Percentiles rank a stretch among this genome's conserved stretches.
phyloP scores from a whole-genome alignment of 2,113 vertebrate species.

The Nerophis lumbriciformis region DNA sequence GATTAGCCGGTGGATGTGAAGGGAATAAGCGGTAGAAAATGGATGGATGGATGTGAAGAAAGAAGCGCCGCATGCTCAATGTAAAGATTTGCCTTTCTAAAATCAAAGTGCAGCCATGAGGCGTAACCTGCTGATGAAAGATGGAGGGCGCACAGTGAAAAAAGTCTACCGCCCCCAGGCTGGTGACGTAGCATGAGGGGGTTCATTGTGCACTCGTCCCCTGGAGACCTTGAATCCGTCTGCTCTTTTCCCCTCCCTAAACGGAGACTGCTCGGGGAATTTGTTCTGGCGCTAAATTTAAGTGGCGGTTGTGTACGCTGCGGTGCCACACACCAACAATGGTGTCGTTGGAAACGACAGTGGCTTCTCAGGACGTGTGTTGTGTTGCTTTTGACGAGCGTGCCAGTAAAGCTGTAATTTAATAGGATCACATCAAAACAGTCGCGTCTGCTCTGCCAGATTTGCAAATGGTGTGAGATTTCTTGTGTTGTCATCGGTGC shows the following conservation, averaged over 20 bases:
- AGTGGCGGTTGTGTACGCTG: background rate
- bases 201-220: background rate
- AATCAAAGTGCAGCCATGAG: background rate
- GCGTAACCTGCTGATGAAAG: conserved; percentile 4
- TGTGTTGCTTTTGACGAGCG: conserved; percentile 1
- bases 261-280: background rate
- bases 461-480: conserved; percentile 48
- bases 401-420: conserved; percentile 16
- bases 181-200: background rate
- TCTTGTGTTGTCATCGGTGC: conserved; percentile 41
- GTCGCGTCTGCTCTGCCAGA: conserved; percentile 38
- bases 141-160: background rate
- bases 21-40: no score
- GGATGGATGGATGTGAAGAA: background rate
- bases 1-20: background rate
- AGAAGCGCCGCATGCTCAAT: background rate
- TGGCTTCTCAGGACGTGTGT: background rate
- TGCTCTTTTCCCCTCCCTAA: background rate
- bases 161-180: background rate
- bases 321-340: background rate
- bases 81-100: background rate
- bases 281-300: no score
- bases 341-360: background rate
- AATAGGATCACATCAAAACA: conserved; percentile 42
- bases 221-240: background rate